Base-by-base conservation (phyloP, 2,797 vertebrate genomes). In the Borostomias antarcticus region DNA sequence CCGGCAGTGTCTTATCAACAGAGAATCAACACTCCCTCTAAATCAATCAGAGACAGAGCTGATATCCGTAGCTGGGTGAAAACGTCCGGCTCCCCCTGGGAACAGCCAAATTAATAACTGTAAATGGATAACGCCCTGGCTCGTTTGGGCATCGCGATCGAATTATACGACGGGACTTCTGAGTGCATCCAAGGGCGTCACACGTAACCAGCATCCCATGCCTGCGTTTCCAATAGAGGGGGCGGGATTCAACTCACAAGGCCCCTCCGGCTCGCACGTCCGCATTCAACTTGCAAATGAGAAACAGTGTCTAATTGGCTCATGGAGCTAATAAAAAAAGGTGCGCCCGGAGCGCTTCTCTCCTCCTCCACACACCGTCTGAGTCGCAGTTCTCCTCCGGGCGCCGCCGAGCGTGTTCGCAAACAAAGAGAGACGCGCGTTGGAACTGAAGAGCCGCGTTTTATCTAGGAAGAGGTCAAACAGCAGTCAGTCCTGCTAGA, bases 31-130 rank as follows among this genome's bases (percentile, higher is more conserved):
- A 21, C 50, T 13, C 52, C 26, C 4, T 26, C 26, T 90, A 90
- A 94, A 93, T 93, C 92, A 94, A 93, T 95, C 94, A 94, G 83
- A 76, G 85, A n/a, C n/a, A n/a, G n/a, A n/a, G n/a, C n/a, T n/a
- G 91, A 83, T 88, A 82, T 90, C 67, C 76, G 77, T 80, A 86
- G 80, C 80, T 84, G 81, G 85, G 86, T 88, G 75, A 84, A 83
- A 89, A 90, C 88, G 85, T 82, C 84, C 74, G 69, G 85, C 85
- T 91, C 79, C 92, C 86, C 90, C 79, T 84, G 83, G 93, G 91
- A 92, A 91, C 75, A 77, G 85, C 76, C 84, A 87, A 93, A 93
- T 94, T 93, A 93, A 93, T 91, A 92, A 91, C 90, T 89, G 76
- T 89, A 92, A 91, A 86, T 79, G 37, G 89, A 90, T 92, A 92